Evolutionary conservation across 2,888 invertebrate species (phyloP).

Genomic region (Cepaea hortensis): DNA sequence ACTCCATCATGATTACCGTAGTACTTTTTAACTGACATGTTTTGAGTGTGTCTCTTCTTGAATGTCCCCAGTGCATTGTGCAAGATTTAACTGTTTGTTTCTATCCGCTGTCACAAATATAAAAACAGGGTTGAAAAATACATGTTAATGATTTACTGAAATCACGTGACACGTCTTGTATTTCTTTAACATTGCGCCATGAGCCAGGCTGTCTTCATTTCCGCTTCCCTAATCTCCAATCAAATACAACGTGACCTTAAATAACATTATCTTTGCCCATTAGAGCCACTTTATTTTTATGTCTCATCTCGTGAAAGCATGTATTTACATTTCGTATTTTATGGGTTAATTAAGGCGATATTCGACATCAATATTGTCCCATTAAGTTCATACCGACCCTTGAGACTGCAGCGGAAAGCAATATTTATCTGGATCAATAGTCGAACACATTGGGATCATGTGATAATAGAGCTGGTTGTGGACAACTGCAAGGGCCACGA

Average conservation of each 20-base stretch:
- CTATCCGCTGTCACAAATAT: not conserved
- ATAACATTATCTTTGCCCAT: slow-evolving; percentile 26
- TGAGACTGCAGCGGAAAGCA: not conserved
- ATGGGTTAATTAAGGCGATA: slow-evolving; percentile 25
- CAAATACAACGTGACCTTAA: slow-evolving; percentile 30
- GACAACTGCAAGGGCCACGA: not conserved
- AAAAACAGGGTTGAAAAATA: not conserved
- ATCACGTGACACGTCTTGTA: slow-evolving; percentile 22
- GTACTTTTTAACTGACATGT: not conserved
- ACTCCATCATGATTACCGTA: too few relatives aligned
- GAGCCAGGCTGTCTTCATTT: slow-evolving; percentile 13
- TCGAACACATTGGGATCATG: not conserved
- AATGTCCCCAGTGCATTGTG: not conserved
- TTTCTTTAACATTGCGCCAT: slow-evolving; percentile 3
- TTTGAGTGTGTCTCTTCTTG: not conserved
- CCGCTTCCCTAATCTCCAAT: not conserved
- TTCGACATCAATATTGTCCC: slow-evolving; percentile 10
- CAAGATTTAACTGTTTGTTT: not conserved
- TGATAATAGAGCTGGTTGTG: not conserved
- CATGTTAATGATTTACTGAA: slow-evolving; percentile 22
- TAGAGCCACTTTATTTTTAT: not conserved
- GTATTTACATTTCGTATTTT: slow-evolving; percentile 22
- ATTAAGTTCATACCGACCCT: slow-evolving; percentile 17
- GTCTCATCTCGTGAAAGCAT: slow-evolving; percentile 1
- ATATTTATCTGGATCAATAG: slow-evolving; percentile 11